Conservation (phyloP, 1,140 invertebrate species). For the Drosophila obscura region DNA sequence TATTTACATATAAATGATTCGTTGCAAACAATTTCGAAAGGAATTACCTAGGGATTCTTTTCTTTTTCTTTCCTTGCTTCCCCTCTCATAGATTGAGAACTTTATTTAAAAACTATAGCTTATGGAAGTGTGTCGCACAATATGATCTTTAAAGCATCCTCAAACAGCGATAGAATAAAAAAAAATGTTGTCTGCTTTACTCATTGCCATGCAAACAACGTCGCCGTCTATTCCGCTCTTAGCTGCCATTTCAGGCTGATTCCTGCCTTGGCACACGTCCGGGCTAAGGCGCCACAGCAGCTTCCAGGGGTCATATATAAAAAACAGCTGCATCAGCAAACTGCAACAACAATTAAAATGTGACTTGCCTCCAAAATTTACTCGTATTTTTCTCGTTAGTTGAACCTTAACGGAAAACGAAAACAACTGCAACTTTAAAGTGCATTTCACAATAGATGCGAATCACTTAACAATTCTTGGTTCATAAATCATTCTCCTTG, state of each 20-base stretch:
- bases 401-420: background rate
- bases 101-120: too few relatives aligned
- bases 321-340: background rate
- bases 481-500: conserved; percentile 10
- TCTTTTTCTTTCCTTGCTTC: too few relatives aligned
- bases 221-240: conserved; percentile 25
- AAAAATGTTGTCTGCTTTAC: conserved; percentile 1
- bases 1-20: too few relatives aligned
- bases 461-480: conserved; percentile 21
- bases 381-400: background rate
- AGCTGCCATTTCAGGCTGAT: conserved; percentile 7
- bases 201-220: conserved; percentile 55
- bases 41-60: background rate
- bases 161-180: background rate
- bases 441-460: conserved; percentile 7
- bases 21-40: too few relatives aligned
- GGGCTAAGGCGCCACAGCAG: conserved; percentile 20
- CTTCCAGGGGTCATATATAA: conserved; percentile 16
- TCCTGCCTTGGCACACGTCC: conserved; percentile 32
- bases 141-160: background rate
- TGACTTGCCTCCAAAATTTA: background rate
- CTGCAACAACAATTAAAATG: conserved; percentile 37
- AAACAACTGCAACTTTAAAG: background rate
- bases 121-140: too few relatives aligned
- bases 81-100: too few relatives aligned